phyloP scores from a whole-genome alignment of 2,113 vertebrate genomes.

The Nicator chloris region DNA sequence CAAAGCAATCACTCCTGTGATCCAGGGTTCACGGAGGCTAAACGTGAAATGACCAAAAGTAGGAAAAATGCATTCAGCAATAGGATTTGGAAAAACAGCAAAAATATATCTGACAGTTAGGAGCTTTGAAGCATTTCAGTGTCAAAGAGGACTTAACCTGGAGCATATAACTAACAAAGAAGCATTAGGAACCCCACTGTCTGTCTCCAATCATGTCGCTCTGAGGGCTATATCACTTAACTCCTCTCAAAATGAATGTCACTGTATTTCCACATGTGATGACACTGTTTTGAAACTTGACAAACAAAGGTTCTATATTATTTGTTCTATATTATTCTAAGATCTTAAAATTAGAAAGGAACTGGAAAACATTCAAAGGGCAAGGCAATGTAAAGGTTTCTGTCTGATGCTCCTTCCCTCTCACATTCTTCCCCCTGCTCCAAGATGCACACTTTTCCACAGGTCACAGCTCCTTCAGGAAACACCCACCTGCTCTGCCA shows the following conservation, averaged over 20 bases:
- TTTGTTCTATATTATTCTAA: not conserved
- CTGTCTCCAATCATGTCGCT: not conserved
- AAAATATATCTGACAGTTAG: not conserved
- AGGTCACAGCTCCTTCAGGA: not conserved
- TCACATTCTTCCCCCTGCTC: not conserved
- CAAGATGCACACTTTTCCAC: not conserved
- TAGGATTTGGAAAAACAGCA: not conserved
- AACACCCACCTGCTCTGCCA: not conserved
- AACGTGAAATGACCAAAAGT: not conserved
- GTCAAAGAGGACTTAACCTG: not conserved
- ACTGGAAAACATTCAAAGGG: not conserved
- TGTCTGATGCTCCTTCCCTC: not conserved
- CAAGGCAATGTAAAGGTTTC: not conserved
- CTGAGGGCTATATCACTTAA: not conserved
- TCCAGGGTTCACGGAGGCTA: not conserved
- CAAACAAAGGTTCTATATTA: not conserved
- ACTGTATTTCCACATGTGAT: not conserved
- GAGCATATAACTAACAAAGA: not conserved
- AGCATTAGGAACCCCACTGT: not conserved
- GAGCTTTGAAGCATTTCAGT: slow-evolving; percentile 1
- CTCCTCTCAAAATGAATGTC: not conserved
- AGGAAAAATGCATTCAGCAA: not conserved
- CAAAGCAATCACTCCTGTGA: not conserved
- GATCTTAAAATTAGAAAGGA: not conserved
- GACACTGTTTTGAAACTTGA: not conserved